Base-by-base conservation (phyloP, 1,140 invertebrate genomes). In the Conus ventricosus region DNA sequence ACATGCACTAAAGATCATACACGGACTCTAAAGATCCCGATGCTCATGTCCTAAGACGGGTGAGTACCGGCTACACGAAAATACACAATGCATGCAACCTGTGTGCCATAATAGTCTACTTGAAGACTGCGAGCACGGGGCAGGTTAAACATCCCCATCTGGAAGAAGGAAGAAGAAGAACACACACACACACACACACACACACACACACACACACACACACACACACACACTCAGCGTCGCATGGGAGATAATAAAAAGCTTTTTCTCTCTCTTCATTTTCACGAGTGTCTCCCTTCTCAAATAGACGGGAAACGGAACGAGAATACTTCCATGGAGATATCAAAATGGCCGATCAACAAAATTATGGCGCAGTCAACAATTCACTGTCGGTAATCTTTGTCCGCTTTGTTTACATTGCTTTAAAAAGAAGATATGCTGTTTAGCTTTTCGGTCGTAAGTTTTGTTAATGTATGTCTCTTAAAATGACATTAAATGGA, bases 331-430 rank as follows among this genome's bases (percentile, higher is more conserved):
- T 71, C 87, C 87, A 88, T 88, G 87, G 87, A 88, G 87, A 88
- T 88, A 75, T 23, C 87, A 88, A 88, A 54, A 88, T 88, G 87
- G 87, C 81, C 23, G 87, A 60, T 88, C 81, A 88, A 84, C 87
- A 88, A 88, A n/a, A 60, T 54, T 55, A 51, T 57, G 23, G 57
- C 76, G 39, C 67, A 23, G 60, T 39, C 23, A 87, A 87, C 25
- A 54, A 71, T 71, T 23, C 2, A 23, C 11, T 60, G 57, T 60
- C 57, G 20, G 67, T 23, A 71, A 71, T 71, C 17, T 71, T 20
- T 23, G 67, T n/a, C 15, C 20, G 23, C 20, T 23, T 71, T 71
- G 67, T 23, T 71, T 71, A 20, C 67, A 20, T 7, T 20, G 67
- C 20, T 71, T n/a, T 23, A 17, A n/a, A 60, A 60, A 60, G 57